phyloP scores from a whole-genome alignment of 2,113 vertebrate genomes.

The Charadrius vociferus region DNA sequence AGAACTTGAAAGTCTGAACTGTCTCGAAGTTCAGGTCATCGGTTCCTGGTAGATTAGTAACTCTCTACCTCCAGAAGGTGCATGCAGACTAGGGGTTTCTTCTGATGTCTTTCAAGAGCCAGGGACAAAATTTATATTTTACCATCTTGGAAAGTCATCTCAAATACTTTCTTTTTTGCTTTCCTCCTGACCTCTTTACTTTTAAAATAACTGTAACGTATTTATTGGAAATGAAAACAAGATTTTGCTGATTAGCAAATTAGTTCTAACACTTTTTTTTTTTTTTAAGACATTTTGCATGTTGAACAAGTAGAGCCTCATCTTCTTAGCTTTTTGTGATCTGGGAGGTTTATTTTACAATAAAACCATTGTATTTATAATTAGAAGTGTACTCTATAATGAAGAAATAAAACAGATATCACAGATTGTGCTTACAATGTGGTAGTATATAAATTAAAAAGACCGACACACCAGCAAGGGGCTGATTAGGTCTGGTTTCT shows the following conservation, averaged over 20 bases:
- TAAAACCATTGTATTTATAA: background rate
- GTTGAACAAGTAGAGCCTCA: background rate
- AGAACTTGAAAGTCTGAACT: background rate
- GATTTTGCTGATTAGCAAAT: background rate
- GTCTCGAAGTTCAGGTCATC: background rate
- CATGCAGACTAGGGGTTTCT: background rate
- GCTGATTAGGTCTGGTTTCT: conserved; percentile 9
- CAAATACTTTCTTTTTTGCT: background rate
- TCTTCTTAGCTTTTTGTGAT: background rate
- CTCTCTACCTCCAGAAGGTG: background rate
- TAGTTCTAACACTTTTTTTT: background rate
- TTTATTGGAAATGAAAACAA: background rate
- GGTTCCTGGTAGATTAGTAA: background rate
- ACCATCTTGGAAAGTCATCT: background rate
- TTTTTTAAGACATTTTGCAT: background rate
- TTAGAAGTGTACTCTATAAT: background rate
- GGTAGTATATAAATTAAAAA: conserved; percentile 1
- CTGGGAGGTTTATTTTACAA: background rate
- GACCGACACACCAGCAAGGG: background rate
- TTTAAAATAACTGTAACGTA: background rate
- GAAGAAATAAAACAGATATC: background rate
- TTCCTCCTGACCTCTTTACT: background rate
- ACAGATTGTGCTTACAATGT: background rate
- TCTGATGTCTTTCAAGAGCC: background rate
- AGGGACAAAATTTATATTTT: background rate